Evolutionary conservation across 2,888 invertebrate genomes (phyloP).

Genomic region (Drosophila engyochracea): DNA sequence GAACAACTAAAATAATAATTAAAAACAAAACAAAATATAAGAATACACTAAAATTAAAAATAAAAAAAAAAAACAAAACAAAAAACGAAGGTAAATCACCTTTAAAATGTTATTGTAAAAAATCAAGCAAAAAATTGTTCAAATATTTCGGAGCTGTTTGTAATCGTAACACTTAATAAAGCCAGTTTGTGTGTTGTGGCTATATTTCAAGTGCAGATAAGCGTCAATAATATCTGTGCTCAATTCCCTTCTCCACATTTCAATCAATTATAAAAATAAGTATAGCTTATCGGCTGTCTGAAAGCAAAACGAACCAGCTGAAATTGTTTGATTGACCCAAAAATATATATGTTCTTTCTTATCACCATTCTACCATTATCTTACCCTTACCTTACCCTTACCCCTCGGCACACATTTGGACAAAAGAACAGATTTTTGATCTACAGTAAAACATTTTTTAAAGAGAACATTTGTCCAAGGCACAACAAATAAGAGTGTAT

Average conservation of each 20-base stretch:
- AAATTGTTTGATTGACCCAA: constrained; percentile 8
- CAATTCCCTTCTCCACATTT: constrained; percentile 3
- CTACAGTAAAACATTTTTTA: constrained; percentile 24
- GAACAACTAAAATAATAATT: constrained; percentile 16
- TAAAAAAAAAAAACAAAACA: background rate
- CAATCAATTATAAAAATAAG: constrained; percentile 25
- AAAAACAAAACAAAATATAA: constrained; percentile 5
- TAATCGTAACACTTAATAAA: constrained; percentile 24
- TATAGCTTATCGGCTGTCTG: constrained; percentile 25
- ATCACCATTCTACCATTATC: background rate
- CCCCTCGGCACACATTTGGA: constrained; percentile 3
- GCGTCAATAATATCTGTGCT: constrained; percentile 21
- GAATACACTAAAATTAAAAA: constrained; percentile 6
- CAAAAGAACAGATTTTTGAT: constrained; percentile 36
- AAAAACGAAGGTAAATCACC: background rate
- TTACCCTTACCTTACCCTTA: background rate
- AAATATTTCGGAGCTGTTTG: constrained; percentile 40
- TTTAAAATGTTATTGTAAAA: constrained; percentile 36
- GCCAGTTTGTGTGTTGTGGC: constrained; percentile 33
- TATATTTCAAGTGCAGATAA: constrained; percentile 40
- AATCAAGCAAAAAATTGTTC: constrained; percentile 29
- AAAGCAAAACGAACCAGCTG: background rate
- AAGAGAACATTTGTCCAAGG: constrained; percentile 52
- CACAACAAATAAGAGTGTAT: constrained; percentile 50
- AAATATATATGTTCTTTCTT: constrained; percentile 1